Base-by-base conservation (phyloP, 92 coral and sea anemone species). In the Montipora capitata region DNA sequence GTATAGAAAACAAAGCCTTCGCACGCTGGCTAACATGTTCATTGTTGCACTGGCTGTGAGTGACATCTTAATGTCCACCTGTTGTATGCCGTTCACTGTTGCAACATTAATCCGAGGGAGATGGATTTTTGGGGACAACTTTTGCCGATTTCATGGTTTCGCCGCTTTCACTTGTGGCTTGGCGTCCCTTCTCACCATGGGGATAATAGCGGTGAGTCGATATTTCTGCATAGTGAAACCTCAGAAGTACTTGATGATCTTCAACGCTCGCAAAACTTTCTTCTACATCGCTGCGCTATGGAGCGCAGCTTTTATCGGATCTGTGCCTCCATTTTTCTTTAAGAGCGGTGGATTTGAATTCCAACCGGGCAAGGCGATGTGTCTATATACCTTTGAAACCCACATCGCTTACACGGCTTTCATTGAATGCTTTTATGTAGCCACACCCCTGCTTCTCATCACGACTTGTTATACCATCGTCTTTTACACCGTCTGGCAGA, bases 331-430 rank as follows among this genome's bases (percentile, higher is more conserved):
- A 0, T 66, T 90, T 27, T 79, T 90, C 51, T 52, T 87, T 18
- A 14, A 43, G 58, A 41, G 62, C 4, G 93, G 72, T 2, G 89
- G 88, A 63, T 93, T 77, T 81, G 52, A 67, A 10, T 93, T 93
- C 52, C 94, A 93, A 27, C 94, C 96, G 49, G 96, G 92, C 40
- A 93, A 90, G 78, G 93, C 89, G 5, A 81, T 94, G 89, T 94
- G 96, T 59, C 58, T 91, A 5, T 84, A 91, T 85, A 74, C 96
- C 5, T 93, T 93, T 68, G 87, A 90, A 57, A 80, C 81, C 9
- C 83, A 93, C 63, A 81, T 90, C 38, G 92, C 77, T 59, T 90
- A 86, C 40, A 93, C 96, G 0, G 75, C 76, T 35, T 87, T 82
- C 40, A 75, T 86, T 56, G 96, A 82, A 72, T 76, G 78, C 13